phyloP scores from a whole-genome alignment of 2,113 vertebrate genomes.

The Etia nguti region DNA sequence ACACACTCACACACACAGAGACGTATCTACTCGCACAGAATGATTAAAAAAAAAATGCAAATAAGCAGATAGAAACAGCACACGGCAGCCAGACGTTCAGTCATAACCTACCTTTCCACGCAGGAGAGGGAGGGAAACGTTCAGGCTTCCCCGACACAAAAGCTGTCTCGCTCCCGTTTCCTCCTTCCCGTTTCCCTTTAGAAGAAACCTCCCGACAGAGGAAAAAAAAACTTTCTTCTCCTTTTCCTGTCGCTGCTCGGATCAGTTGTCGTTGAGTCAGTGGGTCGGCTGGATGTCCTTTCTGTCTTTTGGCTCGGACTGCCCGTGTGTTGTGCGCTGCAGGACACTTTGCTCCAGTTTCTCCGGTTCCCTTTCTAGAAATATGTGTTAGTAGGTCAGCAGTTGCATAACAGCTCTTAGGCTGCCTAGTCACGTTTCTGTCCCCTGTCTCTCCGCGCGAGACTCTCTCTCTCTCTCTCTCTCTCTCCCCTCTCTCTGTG shows the following conservation, averaged over 20 bases:
- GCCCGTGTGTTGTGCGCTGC: constrained; percentile 52
- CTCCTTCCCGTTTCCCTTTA: constrained; percentile 16
- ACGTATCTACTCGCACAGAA: not conserved
- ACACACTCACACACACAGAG: not conserved
- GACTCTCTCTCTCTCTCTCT: not conserved
- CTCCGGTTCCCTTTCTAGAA: constrained; percentile 64
- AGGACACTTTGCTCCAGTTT: constrained; percentile 75
- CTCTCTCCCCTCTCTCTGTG: not conserved
- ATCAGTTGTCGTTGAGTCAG: constrained; percentile 1
- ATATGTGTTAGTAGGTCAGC: constrained; percentile 85
- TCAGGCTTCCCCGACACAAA: constrained; percentile 66
- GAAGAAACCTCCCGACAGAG: constrained; percentile 26
- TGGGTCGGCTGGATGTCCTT: constrained; percentile 5
- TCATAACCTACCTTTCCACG: constrained; percentile 53
- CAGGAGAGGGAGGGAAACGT: not conserved
- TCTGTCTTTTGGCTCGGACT: constrained; percentile 47
- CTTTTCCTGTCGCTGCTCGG: not conserved
- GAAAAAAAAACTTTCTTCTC: not conserved
- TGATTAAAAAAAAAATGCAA: not conserved
- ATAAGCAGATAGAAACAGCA: not conserved
- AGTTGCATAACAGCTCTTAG: constrained; percentile 79
- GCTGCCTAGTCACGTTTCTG: constrained; percentile 77
- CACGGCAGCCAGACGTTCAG: not conserved
- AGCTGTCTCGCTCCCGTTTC: constrained; percentile 63
- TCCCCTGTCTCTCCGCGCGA: constrained; percentile 46